phyloP scores from a whole-genome alignment of 2,797 vertebrate species.

The Artibeus lituratus region DNA sequence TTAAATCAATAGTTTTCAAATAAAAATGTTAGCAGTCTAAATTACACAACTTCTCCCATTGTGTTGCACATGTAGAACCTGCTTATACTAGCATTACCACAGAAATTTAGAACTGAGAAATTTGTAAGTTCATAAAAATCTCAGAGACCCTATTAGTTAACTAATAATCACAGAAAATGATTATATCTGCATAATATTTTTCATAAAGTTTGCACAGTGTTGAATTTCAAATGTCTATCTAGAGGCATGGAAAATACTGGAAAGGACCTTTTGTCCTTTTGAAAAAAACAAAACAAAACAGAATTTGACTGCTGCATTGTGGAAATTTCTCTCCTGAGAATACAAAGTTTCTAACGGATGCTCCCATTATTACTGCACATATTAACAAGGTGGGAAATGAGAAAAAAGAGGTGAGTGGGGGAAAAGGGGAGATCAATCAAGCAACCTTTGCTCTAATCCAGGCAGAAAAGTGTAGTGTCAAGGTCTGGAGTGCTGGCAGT shows the following conservation, averaged over 20 bases:
- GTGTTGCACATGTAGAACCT: fast-evolving
- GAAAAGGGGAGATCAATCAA: neutral
- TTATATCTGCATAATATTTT: neutral
- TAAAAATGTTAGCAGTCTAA: neutral
- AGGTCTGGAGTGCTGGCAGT: neutral
- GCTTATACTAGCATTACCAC: neutral
- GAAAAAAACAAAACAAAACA: neutral
- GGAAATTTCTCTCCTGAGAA: neutral
- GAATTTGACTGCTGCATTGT: neutral
- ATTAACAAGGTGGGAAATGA: neutral
- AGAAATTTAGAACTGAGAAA: neutral
- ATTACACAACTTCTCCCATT: neutral
- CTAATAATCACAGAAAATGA: slow-evolving; percentile 4
- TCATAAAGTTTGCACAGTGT: neutral
- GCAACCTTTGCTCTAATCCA: neutral
- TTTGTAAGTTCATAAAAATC: neutral
- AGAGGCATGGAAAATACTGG: neutral
- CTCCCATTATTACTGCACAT: neutral
- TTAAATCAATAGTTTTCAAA: slow-evolving; percentile 19
- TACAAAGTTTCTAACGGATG: neutral
- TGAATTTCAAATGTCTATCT: slow-evolving; percentile 32
- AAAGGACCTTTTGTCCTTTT: slow-evolving; percentile 22
- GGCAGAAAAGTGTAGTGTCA: neutral
- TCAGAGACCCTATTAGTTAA: neutral
- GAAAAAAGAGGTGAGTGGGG: neutral